Base-by-base conservation (phyloP, 2,797 vertebrate genomes). In the Gila robusta region DNA sequence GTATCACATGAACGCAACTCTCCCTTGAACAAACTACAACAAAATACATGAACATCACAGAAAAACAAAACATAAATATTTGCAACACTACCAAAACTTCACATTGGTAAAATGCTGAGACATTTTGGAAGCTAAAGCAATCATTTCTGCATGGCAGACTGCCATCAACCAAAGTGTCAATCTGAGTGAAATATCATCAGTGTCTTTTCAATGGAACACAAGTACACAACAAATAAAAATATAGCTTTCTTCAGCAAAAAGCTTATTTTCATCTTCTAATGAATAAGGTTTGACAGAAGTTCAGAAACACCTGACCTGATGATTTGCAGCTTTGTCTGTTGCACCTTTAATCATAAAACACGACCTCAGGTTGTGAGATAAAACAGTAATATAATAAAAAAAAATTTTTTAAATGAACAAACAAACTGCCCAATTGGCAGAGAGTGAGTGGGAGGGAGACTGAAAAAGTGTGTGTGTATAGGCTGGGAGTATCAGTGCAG, bases 401-500 rank as follows among this genome's bases (percentile, higher is more conserved):
- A 1, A 5, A 74, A 17, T 32, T 1, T 11, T 32, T 32, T 32
- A 71, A 28, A 70, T 54, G 14, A 21, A 52, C 71, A 69, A 9
- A 77, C 59, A 39, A 56, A 39, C 9, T 62, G 56, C 47, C n/a
- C 37, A 76, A 74, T 6, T 21, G 47, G 67, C 32, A 73, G 67
- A 73, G 66, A n/a, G 70, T 41, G 35, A 59, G 35, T 44, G 73
- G 19, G 73, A 35, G 23, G 28, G 54, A 76, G 83, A 26, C 26
- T 12, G 16, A 77, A 10, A 62, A 84, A 86, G 32, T 32, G 32
- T 32, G 49, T 28, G 59, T 70, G 79, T 77, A n/a, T 32, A 56
- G 37, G 44, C 35, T 70, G 39, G 74, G 54, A 82, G 62, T 12
- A 19, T 54, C 79, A 37, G 49, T 52, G 66, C 21, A 54, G 74